Base-by-base conservation (phyloP, 92 coral and sea anemone species). In the Diadumene lineata region DNA sequence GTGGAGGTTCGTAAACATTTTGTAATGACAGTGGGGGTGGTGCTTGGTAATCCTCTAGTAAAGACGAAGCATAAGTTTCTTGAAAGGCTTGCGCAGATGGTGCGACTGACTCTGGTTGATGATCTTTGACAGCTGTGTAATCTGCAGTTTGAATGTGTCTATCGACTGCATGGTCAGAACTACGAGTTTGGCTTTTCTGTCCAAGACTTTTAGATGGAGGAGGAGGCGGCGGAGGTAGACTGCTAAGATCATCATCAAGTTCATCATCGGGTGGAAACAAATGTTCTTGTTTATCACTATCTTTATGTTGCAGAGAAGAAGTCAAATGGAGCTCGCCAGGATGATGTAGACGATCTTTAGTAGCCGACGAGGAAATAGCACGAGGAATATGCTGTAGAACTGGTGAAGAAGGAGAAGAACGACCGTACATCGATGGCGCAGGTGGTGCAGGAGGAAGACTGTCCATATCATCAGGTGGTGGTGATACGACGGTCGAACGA, bases 331-430 rank as follows among this genome's bases (percentile, higher is more conserved):
- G 19, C 11, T 19, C 18, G 38, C 23, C 1, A 64, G 1, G 11
- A 9, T 28, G 30, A 25, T 51, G 25, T 25, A 1, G 44, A 53
- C 29, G 4, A 58, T 19, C 68, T 15, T 33, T 71, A 38, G 50
- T 60, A 44, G 64, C 61, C 7, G 96, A 92, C 48, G 92, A 18
- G 96, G 96, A 11, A 92, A 64, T 29, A 96, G 96, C 8, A 96
- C 89, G 10, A 66, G 77, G 11, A 72, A 33, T 27, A 65, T 72
- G 22, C 32, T 21, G n/a, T n/a, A n/a, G n/a, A n/a, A n/a, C n/a
- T n/a, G n/a, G n/a, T n/a, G 50, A 1, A 64, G 1, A 19, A 9
- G 16, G 30, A 25, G 28, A 22, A 15, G 0, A 28, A 53, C 29
- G 4, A 58, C 24, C 68, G 13, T 33, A 66, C 43, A 51, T 60